These are phyloP conservation scores for Melanotaenia parkinsoni DNA, from an alignment of 2,797 vertebrate species.

Conservation along the genomic window DNA sequence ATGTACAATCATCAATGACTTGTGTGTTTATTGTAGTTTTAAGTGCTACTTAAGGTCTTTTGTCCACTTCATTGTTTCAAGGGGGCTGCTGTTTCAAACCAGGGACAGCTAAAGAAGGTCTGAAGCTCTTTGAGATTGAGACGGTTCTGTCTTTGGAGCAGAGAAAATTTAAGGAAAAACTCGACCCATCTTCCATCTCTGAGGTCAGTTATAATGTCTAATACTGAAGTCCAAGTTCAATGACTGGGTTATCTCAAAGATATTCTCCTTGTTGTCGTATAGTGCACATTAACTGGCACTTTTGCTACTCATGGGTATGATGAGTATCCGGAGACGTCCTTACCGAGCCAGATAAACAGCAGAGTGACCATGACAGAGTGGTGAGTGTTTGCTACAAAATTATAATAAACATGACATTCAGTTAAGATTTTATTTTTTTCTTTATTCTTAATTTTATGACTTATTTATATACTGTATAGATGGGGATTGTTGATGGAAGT, in stretches of 20 bases:
- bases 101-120: slow-evolving; percentile 59
- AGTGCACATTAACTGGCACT: slow-evolving; percentile 43
- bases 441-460: background rate
- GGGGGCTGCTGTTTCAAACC: slow-evolving; percentile 81
- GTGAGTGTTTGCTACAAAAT: slow-evolving; percentile 33
- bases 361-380: slow-evolving; percentile 64
- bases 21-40: fast-evolving
- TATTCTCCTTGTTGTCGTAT: slow-evolving; percentile 7
- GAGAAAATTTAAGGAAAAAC: slow-evolving; percentile 67
- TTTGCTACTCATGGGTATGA: slow-evolving; percentile 57
- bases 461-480: no score
- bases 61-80: slow-evolving; percentile 22
- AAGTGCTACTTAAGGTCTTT: background rate
- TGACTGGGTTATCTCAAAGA: background rate
- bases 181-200: slow-evolving; percentile 47
- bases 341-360: slow-evolving; percentile 61
- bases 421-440: no score
- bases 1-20: background rate
- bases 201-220: slow-evolving; percentile 20
- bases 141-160: slow-evolving; percentile 73
- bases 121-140: slow-evolving; percentile 78
- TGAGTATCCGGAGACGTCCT: slow-evolving; percentile 51
- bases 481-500: no score
- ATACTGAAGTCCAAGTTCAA: background rate
- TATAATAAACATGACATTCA: background rate